Base-by-base conservation (phyloP, 2,888 invertebrate species). In the Spodoptera exigua region DNA sequence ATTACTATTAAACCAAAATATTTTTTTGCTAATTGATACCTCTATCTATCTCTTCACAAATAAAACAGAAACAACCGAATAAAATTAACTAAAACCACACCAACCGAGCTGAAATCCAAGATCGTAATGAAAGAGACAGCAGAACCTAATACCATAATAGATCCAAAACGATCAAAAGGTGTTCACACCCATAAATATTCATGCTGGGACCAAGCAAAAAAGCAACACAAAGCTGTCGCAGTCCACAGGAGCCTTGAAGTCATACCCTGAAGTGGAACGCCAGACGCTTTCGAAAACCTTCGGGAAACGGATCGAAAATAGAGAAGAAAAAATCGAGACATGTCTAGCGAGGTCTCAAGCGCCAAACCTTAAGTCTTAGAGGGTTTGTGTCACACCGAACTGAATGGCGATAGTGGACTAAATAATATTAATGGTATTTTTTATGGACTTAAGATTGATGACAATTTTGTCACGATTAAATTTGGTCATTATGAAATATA, bases 291-390 rank as follows among this genome's bases (percentile, higher is more conserved):
- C 85, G 87, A 86, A 88, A 88, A 86, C 86, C 88, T 82, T 80
- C 84, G 88, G 86, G 83, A 89, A 90, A 86, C 88, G 92, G 89
- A 93, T 93, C 89, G 89, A 92, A 91, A 93, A 93, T 91, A 92
- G 85, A 91, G 81, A 81, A 88, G 87, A 91, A 93, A 92, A 89
- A 91, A 92, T 92, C 92, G 91, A 92, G 93, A 93, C 93, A 91
- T 93, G 93, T 92, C 89, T 87, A 90, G 87, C 81, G 58, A 63
- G 84, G 94, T 93, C 92, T 92, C 91, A 90, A 92, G 93, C 89
- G 87, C 83, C 84, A 82, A 68, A 77, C 70, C 74, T 88, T 88
- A 84, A 86, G 84, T 87, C 86, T 88, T 81, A 80, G 82, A 78
- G 69, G 54, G 65, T 16, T 45, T 21, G 36, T 74, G 41, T 89